These are phyloP conservation scores for Resseliella maxima DNA, from an alignment of 2,888 invertebrate genomes.

Conservation along the genomic window DNA sequence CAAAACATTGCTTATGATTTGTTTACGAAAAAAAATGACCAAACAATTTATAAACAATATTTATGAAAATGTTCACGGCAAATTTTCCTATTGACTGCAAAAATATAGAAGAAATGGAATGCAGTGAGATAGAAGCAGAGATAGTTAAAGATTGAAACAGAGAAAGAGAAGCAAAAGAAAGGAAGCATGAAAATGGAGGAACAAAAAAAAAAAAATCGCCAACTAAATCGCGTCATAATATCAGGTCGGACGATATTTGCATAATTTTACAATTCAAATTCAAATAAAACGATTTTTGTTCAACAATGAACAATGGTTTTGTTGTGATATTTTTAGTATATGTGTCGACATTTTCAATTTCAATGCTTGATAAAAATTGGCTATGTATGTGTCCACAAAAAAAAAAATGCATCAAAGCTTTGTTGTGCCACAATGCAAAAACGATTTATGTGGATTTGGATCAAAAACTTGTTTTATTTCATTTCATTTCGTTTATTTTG, in stretches of 20 bases:
- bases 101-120: background rate
- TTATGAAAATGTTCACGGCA: constrained; percentile 30
- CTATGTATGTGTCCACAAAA: background rate
- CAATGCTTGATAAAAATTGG: background rate
- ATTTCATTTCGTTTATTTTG: background rate
- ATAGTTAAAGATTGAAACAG: too few species aligned
- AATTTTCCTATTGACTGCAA: background rate
- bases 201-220: background rate
- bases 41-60: constrained; percentile 49
- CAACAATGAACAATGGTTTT: constrained; percentile 29
- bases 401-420: constrained; percentile 11
- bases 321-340: constrained; percentile 6
- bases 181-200: background rate
- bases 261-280: constrained; percentile 53
- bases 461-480: background rate
- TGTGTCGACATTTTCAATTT: background rate
- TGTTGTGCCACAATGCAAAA: background rate
- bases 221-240: constrained; percentile 25
- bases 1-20: background rate
- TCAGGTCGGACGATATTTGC: background rate
- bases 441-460: constrained; percentile 28
- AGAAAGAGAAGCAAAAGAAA: too few species aligned
- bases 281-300: constrained; percentile 42
- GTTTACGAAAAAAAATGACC: background rate
- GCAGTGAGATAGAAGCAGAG: background rate